These are phyloP conservation scores for Pagetopsis macropterus DNA, from an alignment of 2,797 vertebrate genomes.

Conservation along the genomic window DNA sequence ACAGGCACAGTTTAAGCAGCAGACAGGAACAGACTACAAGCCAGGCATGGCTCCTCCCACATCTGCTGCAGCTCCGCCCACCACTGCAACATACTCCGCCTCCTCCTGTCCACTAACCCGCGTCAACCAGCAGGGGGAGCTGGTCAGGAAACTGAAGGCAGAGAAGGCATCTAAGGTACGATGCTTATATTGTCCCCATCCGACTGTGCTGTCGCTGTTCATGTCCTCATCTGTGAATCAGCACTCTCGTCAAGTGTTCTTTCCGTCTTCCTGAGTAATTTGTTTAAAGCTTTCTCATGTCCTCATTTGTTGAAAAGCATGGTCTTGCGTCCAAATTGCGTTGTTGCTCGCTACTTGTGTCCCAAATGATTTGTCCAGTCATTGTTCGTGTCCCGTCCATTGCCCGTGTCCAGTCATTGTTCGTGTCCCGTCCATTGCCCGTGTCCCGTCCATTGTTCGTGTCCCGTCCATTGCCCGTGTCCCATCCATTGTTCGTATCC, in stretches of 20 bases:
- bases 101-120: slow-evolving; percentile 73
- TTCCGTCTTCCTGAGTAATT: neutral
- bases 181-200: neutral
- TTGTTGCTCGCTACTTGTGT: neutral
- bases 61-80: slow-evolving; percentile 29
- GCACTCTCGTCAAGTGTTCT: neutral
- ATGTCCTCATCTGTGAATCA: neutral
- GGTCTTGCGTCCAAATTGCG: neutral
- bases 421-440: neutral
- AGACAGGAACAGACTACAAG: slow-evolving; percentile 87
- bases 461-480: neutral
- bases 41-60: slow-evolving; percentile 80
- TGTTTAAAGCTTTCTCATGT: neutral
- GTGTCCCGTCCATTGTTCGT: neutral
- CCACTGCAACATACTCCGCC: slow-evolving; percentile 38
- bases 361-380: no score
- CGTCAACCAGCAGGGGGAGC: slow-evolving; percentile 85
- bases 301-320: neutral
- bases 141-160: slow-evolving; percentile 85
- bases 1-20: slow-evolving; percentile 79
- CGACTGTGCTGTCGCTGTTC: neutral
- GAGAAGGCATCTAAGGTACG: slow-evolving; percentile 87
- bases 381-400: neutral
- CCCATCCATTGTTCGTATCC: neutral
- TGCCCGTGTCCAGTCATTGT: neutral